These are phyloP conservation scores for Chymomyza caudatula DNA, from an alignment of 2,888 invertebrate genomes.

Conservation along the genomic window DNA sequence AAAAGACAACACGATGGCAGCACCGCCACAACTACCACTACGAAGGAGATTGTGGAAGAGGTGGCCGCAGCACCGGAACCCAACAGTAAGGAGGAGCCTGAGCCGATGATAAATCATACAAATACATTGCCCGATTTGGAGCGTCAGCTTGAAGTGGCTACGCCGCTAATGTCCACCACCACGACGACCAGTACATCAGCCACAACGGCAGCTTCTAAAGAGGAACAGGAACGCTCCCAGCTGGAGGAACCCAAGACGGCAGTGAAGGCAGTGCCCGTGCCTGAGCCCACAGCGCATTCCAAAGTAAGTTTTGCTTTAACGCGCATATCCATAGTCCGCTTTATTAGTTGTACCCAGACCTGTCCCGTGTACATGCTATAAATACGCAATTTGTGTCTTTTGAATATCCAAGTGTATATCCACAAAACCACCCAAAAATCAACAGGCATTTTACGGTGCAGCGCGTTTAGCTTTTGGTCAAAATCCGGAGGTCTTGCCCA, in stretches of 20 bases:
- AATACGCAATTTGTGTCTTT: conserved; percentile 53
- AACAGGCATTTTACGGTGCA: conserved; percentile 82
- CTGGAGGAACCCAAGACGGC: conserved; percentile 59
- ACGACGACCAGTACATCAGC: conserved; percentile 55
- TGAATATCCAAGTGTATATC: conserved; percentile 68
- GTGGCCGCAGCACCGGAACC: conserved; percentile 47
- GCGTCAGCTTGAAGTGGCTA: conserved; percentile 72
- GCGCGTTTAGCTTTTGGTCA: conserved; percentile 80
- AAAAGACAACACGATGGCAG: conserved; percentile 50
- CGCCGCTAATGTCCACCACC: conserved; percentile 61
- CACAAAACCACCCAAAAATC: conserved; percentile 66
- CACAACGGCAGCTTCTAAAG: conserved; percentile 61
- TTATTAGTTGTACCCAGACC: conserved; percentile 11
- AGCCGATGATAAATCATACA: conserved; percentile 37
- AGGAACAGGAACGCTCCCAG: conserved; percentile 55
- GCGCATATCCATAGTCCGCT: background rate
- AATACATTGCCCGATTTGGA: conserved; percentile 72
- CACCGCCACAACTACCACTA: conserved; percentile 52
- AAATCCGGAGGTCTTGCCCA: conserved; percentile 79
- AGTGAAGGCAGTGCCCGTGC: conserved; percentile 28
- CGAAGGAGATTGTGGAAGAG: conserved; percentile 54
- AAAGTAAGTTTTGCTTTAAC: conserved; percentile 51
- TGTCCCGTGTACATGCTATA: conserved; percentile 36
- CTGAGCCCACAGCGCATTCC: conserved; percentile 47
- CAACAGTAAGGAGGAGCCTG: conserved; percentile 24